Percentiles rank a stretch among this genome's conserved stretches.
phyloP scores from a whole-genome alignment of 2,888 invertebrate species.

The Leptinotarsa haldemani region DNA sequence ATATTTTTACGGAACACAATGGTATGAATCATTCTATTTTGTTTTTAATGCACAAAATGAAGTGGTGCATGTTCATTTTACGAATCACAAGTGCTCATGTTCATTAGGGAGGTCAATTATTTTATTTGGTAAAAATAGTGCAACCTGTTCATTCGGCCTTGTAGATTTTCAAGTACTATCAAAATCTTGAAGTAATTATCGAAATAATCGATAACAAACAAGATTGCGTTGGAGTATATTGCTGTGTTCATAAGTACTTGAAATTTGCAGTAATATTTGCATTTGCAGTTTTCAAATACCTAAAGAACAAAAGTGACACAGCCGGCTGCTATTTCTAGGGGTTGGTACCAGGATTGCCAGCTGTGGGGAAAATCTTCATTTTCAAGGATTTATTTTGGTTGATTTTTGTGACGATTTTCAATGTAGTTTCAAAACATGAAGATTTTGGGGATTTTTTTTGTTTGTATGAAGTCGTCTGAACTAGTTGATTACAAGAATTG shows the following conservation, averaged over 20 bases:
- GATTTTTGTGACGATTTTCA: no score
- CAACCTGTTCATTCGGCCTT: conserved; percentile 34
- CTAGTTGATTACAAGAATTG: no score
- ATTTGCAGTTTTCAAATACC: conserved; percentile 1
- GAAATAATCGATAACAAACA: conserved; percentile 29
- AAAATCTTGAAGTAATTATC: conserved; percentile 20
- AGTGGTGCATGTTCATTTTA: not conserved
- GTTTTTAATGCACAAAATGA: conserved; percentile 13
- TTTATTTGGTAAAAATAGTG: conserved; percentile 6
- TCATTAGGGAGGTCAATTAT: no score
- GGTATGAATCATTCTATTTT: conserved; percentile 73
- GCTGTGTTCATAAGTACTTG: not conserved
- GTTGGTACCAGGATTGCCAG: conserved; percentile 2
- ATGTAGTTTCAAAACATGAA: no score
- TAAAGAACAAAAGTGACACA: not conserved
- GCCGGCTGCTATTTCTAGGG: conserved; percentile 17
- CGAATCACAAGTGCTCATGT: not conserved
- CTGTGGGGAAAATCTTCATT: no score
- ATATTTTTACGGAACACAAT: conserved; percentile 95
- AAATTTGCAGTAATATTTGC: not conserved
- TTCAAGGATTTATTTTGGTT: no score
- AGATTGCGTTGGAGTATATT: not conserved
- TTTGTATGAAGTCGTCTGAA: no score
- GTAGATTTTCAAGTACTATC: conserved; percentile 13
- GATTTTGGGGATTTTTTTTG: no score